Evolutionary conservation across 2,888 invertebrate species (phyloP), one percentile per base, ranked within the genome.

Genomic region (Orthosia cruda): DNA sequence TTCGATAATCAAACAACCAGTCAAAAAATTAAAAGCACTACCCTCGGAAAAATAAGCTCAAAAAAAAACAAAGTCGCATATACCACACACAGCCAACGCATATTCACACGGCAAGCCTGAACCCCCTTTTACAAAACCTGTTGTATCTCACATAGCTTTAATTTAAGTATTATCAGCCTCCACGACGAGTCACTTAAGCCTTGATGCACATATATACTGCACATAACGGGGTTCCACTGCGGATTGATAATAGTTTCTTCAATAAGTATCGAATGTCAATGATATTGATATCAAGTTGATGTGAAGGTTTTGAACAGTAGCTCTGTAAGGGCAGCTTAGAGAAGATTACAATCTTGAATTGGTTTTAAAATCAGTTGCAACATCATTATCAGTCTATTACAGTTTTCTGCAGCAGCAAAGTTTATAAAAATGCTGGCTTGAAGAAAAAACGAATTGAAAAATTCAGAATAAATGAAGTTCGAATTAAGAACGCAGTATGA

Each of bases 151-250:
- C 92, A 92, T 90, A 90, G 83, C 80, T 78, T 86, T 77, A 84
- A 87, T 90, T 89, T 90, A 91, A 91, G 87, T 88, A 87, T 62
- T 88, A 91, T 91, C 89, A 86, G 68, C 73, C 78, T 64, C 63
- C 85, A 86, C 83, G 86, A 89, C 86, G 83, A 88, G 86, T 89
- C 90, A 91, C 90, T 93, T 90, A 90, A 81, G 77, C 80, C 88
- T 89, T 78, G 68, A 88, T 90, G 90, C 89, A 89, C 90, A 91
- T 81, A 80, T 20, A 69, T n/a, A 58, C 59, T 64, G 67, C 26
- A 66, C 62, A 72, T 83, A 78, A 73, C 73, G 62, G 83, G 45
- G 65, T 45, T 47, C 81, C 55, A 68, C 3, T 52, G 49, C 7
- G 20, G n/a, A 82, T 82, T 59, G 71, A 54, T 50, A 77, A 76